Evolutionary conservation across 2,797 vertebrate species (phyloP).

Genomic region (Microchirus variegatus): DNA sequence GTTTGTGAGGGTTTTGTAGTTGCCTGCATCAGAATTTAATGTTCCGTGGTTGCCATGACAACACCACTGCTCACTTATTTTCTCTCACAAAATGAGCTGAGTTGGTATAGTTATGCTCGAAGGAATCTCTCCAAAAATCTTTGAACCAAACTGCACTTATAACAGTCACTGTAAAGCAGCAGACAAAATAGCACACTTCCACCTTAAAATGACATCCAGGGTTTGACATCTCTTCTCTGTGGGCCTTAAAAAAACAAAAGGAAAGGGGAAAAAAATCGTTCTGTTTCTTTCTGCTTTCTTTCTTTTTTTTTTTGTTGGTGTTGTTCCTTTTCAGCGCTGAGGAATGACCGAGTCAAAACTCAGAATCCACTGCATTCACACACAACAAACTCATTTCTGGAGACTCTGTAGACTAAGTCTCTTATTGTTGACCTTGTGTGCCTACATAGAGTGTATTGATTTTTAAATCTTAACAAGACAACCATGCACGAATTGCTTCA

Average conservation of each 20-base stretch:
- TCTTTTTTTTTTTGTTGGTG: constrained; percentile 6
- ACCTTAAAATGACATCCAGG: constrained; percentile 25
- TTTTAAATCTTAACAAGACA: background rate
- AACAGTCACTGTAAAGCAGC: constrained; percentile 17
- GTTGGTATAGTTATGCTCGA: background rate
- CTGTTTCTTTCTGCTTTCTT: constrained; percentile 1
- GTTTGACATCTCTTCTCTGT: constrained; percentile 16
- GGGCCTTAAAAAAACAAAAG: background rate
- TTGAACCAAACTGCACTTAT: constrained; percentile 19
- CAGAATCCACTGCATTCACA: constrained; percentile 2
- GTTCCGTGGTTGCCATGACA: background rate
- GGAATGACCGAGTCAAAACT: constrained; percentile 4
- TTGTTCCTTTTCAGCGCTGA: constrained; percentile 8
- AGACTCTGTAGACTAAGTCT: constrained; percentile 15
- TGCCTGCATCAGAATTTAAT: constrained; percentile 8
- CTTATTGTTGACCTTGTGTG: constrained; percentile 4
- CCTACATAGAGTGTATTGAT: constrained; percentile 3
- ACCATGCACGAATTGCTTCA: constrained; percentile 15
- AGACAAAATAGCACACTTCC: constrained; percentile 19
- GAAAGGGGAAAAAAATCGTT: constrained; percentile 1
- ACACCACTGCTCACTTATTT: constrained; percentile 16
- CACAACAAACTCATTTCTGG: constrained; percentile 4
- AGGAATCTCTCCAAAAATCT: constrained; percentile 29
- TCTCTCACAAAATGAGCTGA: constrained; percentile 15
- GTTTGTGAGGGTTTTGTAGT: background rate